Base-by-base conservation (phyloP, 2,888 invertebrate genomes). In the Melitaea athalia region DNA sequence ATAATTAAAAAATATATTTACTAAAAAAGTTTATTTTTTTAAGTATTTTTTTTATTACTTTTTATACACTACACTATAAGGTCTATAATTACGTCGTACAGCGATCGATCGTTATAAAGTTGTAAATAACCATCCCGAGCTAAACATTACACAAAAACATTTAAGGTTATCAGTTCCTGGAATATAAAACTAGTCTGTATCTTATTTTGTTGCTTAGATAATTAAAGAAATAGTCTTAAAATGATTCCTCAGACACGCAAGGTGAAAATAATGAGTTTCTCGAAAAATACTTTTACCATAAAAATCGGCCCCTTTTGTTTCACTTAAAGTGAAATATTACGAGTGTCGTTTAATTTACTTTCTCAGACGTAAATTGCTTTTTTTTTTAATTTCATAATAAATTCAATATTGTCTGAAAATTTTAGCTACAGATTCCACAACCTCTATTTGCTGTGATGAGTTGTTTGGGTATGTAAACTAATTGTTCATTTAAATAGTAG, bases 301-400 rank as follows among this genome's bases (percentile, higher is more conserved):
- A 63, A 67, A 63, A 52, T 33, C 24, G 57, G 67, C 62, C 59
- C 1, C 17, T 43, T 38, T 64, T 59, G 43, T 45, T 61, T 53
- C 12, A 15, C 53, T 53, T 59, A 47, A 62, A 69, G 62, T 69
- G 57, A 69, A 69, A 69, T 57, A 57, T 65, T 59, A 45, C 52
- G 42, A 33, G 64, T 64, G 47, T 47, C 64, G 63, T 64, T 64
- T 68, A 60, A 68, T 68, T 68, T 45, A 66, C 53, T 66, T 53
- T 38, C 60, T 15, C 42, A 17, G 38, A 43, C 52, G 45, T 49
- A 47, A 38, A 63, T 67, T 69, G 64, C 69, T 64, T 11, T 5
- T 1, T 45, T 12, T 14, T 45, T 45, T 12, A 12, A 12, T 45
- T 45, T 43, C 43, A 45, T 10, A 45, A 11, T 2, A 45, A 45